Base-by-base conservation (phyloP, 2,113 vertebrate species). In the Phylloscopus whistleri region DNA sequence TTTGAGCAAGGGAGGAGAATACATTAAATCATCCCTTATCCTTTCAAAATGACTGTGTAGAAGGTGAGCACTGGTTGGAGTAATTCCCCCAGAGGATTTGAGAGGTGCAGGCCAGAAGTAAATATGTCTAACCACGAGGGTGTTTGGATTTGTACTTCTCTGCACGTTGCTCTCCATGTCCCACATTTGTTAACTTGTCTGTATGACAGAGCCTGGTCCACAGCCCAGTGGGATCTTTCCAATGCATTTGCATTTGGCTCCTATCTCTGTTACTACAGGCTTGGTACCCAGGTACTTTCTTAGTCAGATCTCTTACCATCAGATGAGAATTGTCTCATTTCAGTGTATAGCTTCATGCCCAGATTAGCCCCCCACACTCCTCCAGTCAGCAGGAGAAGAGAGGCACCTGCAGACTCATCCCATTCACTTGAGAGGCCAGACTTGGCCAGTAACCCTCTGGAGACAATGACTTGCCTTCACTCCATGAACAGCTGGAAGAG, bases 21-120 rank as follows among this genome's bases (percentile, higher is more conserved):
- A 81, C 79, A 84, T 96, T 80, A 93, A 95, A 93, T 96, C 89
- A 87, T 93, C 73, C 78, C n/a, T 92, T 90, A 43, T 90, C 75
- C 60, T 85, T 91, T 56, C 56, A 96, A 76, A 97, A 90, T 78
- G 78, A 89, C 78, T 78, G 30, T 55, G 41, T 93, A 78, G 39
- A 93, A 95, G 90, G 92, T 76, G 86, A 79, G 39, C 62, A 91
- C 87, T 90, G 68, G 51, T 81, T 44, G 26, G 72, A 96, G 66
- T 91, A 89, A 96, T 97, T 96, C 84, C 89, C 75, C 30, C 78
- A 84, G 91, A 87, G 96, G 43, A 74, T 63, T 94, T 51, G 6
- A 91, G 84, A 94, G 89, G 68, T 94, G 85, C 78, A 89, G 89
- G 67, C 79, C 87, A 92, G 89, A 96, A 97, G 84, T 79, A 94